A percentile compares a stretch with the other conserved stretches of the same genome.
phyloP scores from a whole-genome alignment of 2,888 invertebrate genomes.

The Cremastobaeus sp. region DNA sequence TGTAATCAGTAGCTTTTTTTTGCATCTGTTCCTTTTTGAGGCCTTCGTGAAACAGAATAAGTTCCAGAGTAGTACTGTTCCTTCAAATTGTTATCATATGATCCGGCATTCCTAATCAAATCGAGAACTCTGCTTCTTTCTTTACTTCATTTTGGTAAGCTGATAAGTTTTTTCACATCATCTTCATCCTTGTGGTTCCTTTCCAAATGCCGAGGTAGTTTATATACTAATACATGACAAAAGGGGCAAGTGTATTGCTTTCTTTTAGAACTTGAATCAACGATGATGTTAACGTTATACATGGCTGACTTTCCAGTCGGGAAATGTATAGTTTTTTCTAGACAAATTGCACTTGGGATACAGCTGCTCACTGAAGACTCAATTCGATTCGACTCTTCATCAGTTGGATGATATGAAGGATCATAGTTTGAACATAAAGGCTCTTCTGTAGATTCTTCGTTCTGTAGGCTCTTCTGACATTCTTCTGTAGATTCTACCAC shows the following conservation, averaged over 20 bases:
- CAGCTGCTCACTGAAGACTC: too few species aligned
- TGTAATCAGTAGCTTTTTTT: constrained; percentile 43
- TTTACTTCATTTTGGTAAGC: not conserved
- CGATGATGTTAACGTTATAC: not conserved
- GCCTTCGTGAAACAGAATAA: constrained; percentile 54
- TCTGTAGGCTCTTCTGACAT: too few species aligned
- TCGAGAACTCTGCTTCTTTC: constrained; percentile 39
- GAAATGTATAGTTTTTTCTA: too few species aligned
- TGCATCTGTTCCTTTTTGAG: constrained; percentile 31
- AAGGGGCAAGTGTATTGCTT: constrained; percentile 8
- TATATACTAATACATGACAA: not conserved
- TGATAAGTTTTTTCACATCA: constrained; percentile 4
- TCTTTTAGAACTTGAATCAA: not conserved
- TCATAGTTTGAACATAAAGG: too few species aligned
- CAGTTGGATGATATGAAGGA: too few species aligned
- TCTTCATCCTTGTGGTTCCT: not conserved
- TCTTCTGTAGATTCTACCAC: too few species aligned
- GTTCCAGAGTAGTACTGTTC: constrained; percentile 48
- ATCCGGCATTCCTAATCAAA: constrained; percentile 56
- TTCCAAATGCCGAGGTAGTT: constrained; percentile 1
- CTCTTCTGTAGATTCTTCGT: too few species aligned
- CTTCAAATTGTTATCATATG: constrained; percentile 52
- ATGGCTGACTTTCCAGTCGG: constrained; percentile 9
- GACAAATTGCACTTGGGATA: too few species aligned
- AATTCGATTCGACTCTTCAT: too few species aligned